Evolutionary conservation across 2,888 invertebrate genomes (phyloP).

Genomic region (Catotricha subobsoleta): DNA sequence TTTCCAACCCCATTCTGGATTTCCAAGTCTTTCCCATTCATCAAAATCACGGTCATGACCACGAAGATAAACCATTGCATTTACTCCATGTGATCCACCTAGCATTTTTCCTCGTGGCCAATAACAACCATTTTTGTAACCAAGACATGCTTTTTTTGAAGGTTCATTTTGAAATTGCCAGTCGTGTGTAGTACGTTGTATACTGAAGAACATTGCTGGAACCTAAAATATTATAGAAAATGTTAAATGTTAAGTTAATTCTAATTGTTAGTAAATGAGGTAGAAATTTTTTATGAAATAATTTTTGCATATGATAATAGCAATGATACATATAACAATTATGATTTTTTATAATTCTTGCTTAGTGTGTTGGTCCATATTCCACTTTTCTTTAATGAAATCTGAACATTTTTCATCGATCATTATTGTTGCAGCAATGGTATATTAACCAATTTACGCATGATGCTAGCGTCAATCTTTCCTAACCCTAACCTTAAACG

Average conservation of each 20-base stretch:
- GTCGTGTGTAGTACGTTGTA: conserved; percentile 14
- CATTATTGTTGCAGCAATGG: conserved; percentile 72
- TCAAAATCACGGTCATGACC: conserved; percentile 48
- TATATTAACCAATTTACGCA: conserved; percentile 59
- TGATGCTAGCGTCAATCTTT: conserved; percentile 58
- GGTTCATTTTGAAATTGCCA: conserved; percentile 19
- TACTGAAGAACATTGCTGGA: conserved; percentile 13
- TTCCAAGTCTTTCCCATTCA: conserved; percentile 40
- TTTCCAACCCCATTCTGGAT: conserved; percentile 50
- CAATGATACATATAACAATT: no score
- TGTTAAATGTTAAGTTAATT: no score
- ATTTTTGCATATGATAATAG: no score
- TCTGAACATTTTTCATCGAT: conserved; percentile 69
- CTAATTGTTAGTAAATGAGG: no score
- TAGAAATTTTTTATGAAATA: no score
- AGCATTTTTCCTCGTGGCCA: conserved; percentile 48
- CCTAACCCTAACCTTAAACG: no score
- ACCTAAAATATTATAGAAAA: no score
- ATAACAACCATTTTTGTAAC: conserved; percentile 18
- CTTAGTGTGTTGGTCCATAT: no score
- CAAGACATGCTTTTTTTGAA: conserved; percentile 16
- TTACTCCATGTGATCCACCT: conserved; percentile 41
- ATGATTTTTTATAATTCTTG: conserved; percentile 10
- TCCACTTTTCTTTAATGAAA: conserved; percentile 21
- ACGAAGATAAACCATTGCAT: conserved; percentile 42